These are phyloP conservation scores for Leptinotarsa juncta DNA, from an alignment of 2,888 invertebrate genomes.

Conservation along the genomic window DNA sequence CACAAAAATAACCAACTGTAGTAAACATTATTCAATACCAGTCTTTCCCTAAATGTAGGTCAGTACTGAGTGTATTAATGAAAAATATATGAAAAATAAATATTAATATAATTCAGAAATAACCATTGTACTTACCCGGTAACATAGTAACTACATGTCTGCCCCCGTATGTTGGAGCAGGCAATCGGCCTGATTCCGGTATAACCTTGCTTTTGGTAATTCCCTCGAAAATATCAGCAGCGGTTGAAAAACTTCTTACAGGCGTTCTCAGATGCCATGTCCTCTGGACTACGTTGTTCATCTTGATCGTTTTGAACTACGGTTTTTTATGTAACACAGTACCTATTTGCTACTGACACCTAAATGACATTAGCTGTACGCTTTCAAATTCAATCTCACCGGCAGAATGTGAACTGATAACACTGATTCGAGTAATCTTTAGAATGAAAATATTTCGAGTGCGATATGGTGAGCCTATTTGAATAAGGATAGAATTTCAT, in stretches of 20 bases:
- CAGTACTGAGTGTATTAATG: not conserved
- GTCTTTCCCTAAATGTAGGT: no score
- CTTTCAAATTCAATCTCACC: slow-evolving; percentile 1
- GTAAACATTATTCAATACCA: no score
- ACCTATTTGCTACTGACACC: not conserved
- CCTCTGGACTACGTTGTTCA: slow-evolving; percentile 28
- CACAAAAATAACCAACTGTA: no score
- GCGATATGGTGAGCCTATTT: not conserved
- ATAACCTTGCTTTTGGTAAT: slow-evolving; percentile 31
- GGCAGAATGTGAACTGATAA: not conserved
- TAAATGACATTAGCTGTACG: slow-evolving; percentile 10
- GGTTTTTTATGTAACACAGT: not conserved
- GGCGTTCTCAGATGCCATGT: not conserved
- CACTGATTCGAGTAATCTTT: not conserved
- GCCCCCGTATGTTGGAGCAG: slow-evolving; percentile 48
- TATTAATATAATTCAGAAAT: no score
- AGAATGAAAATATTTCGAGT: not conserved
- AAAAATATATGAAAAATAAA: not conserved
- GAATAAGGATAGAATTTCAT: not conserved
- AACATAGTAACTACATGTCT: slow-evolving; percentile 53
- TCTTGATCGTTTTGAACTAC: slow-evolving; percentile 15
- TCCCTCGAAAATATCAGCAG: slow-evolving; percentile 46
- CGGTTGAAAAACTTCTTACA: slow-evolving; percentile 25
- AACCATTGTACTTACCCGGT: slow-evolving; percentile 47
- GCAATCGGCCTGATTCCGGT: not conserved